Percentiles rank a stretch among this genome's conserved stretches.
These are phyloP conservation scores for Anthoscopus minutus DNA, from an alignment of 2,113 vertebrate species.

Conservation along the genomic window DNA sequence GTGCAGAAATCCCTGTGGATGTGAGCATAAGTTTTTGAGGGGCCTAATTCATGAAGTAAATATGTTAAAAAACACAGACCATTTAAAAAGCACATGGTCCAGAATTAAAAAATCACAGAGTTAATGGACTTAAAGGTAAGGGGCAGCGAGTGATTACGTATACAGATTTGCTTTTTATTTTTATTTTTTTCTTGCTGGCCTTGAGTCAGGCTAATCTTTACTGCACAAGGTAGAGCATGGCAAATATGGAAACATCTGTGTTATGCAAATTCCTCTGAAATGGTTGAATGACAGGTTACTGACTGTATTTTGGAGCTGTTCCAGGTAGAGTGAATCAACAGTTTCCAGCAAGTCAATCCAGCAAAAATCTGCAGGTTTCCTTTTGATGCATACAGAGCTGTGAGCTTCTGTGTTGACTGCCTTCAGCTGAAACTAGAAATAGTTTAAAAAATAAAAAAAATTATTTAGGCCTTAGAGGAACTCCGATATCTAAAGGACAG, in stretches of 20 bases:
- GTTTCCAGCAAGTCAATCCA: background rate
- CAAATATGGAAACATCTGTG: slow-evolving; percentile 25
- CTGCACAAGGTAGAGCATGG: background rate
- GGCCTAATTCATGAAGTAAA: background rate
- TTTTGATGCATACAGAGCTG: background rate
- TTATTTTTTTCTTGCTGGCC: background rate
- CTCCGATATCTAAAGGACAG: background rate
- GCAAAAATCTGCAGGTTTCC: background rate
- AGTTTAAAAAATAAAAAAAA: background rate
- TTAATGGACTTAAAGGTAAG: background rate
- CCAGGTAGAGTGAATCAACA: background rate
- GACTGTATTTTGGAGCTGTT: slow-evolving; percentile 6
- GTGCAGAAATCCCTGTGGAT: background rate
- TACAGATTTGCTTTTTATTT: background rate
- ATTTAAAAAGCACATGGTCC: background rate
- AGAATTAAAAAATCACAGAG: background rate
- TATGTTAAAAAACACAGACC: background rate
- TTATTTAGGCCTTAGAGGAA: background rate
- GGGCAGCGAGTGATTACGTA: background rate
- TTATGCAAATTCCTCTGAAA: slow-evolving; percentile 8
- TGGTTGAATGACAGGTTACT: slow-evolving; percentile 23
- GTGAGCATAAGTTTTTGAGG: background rate
- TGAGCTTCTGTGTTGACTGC: background rate
- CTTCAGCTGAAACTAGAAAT: background rate
- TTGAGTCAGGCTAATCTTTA: background rate